Base-by-base conservation (phyloP, 1,140 invertebrate genomes). In the Chironomus tepperi region DNA sequence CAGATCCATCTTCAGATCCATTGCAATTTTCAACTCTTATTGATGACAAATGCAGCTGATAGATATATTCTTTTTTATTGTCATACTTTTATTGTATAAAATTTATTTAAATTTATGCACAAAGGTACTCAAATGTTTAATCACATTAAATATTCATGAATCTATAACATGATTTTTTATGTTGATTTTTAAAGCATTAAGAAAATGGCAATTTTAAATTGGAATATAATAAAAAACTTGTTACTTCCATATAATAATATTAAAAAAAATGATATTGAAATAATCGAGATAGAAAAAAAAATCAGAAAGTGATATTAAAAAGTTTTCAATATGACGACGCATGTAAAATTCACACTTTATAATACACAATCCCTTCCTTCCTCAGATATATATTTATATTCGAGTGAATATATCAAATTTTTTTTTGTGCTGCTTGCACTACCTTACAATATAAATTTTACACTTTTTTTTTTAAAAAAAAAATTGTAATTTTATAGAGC, bases 141-240 rank as follows among this genome's bases (percentile, higher is more conserved):
- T 16, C 47, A 57, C 47, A 57, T 57, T n/a, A 57, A 57, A 57
- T 57, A 57, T 57, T 57, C 47, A 57, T 57, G 47, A 57, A 57
- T 57, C 47, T 12, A 57, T 15, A 57, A 57, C 10, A n/a, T 57
- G 47, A 57, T 57, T 15, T 12, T 5, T n/a, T 57, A 34, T 57
- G 47, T 12, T 57, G 47, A 57, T 12, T 57, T 57, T 57, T 34
- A 34, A 34, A 5, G 24, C 24, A 34, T 34, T 34, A 34, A 34
- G 24, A 34, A n/a, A 34, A 34, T 34, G 24, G 5, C 24, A 34
- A 34, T 34, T 34, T 34, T 34, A 34, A 34, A 34, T 34, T 34
- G 24, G 24, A 34, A 34, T 2, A 34, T 34, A 34, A 34, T 34
- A 34, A 34, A 34, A 34, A 34, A 34, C 24, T 34, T 34, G 24